Evolutionary conservation across 92 coral and sea anemone species (phyloP), one percentile per base, ranked within the genome.

Genomic region (Epizoanthus stellaris): DNA sequence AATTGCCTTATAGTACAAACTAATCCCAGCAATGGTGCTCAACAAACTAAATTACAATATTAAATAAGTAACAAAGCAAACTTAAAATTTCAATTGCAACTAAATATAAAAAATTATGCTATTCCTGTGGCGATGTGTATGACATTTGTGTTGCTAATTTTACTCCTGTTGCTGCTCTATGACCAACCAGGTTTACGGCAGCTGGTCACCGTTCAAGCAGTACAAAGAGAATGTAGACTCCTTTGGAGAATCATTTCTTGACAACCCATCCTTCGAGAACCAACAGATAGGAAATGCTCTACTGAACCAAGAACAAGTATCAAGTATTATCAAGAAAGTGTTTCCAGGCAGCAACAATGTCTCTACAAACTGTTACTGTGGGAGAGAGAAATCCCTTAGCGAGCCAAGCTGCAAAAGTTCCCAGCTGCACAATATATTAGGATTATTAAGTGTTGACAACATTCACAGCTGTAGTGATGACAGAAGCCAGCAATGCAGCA

Each of bases 191-290:
- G 71, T 79, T 68, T 67, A 60, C 56, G 56, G 52, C 47, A 85
- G 67, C 17, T 93, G 97, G 97, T 87, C 90, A 34, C 85, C 95
- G 47, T 93, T 93, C 58, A 87, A 89, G 75, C 95, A 87, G 49
- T 93, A 89, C 77, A 13, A 63, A 52, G 86, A 83, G 10, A 71
- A 34, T 69, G 56, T 36, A 6, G 43, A 71, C 45, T 59, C 72
- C 38, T 21, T 10, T 57, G 73, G 49, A 20, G 14, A 38, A 23
- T 13, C 1, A 67, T 63, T 63, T 64, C 70, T 60, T 77, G 84
- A 82, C 64, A 36, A 61, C 66, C 52, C 21, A 57, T n/a, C 47
- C 69, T 82, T 70, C 49, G 54, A 40, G 16, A 79, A 40, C 47
- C 45, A 45, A 43, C 40, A 2, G 23, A 42, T 20, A 42, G 53